phyloP scores from a whole-genome alignment of 2,797 vertebrate genomes.

The Otolemur crassicaudatus region DNA sequence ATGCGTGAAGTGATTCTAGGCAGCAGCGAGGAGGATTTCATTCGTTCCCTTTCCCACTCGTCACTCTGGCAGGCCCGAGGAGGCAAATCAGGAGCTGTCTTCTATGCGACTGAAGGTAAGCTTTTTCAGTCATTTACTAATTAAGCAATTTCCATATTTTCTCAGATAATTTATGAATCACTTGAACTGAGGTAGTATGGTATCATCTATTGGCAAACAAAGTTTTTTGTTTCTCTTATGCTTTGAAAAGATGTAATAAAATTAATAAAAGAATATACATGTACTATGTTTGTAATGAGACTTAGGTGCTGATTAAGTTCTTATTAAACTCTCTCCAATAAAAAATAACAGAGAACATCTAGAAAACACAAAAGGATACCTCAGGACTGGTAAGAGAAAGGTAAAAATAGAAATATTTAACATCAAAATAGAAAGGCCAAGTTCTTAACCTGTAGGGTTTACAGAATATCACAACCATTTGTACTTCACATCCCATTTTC shows the following conservation, averaged over 20 bases:
- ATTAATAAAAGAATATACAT: neutral
- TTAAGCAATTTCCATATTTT: neutral
- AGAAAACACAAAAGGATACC: neutral
- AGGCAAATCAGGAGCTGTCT: constrained; percentile 97
- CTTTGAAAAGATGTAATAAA: constrained; percentile 15
- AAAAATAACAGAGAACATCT: neutral
- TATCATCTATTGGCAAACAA: neutral
- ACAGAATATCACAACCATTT: neutral
- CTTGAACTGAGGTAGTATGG: neutral
- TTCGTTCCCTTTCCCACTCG: constrained; percentile 97
- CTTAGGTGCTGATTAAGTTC: neutral
- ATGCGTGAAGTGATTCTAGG: constrained; percentile 97
- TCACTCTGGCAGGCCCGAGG: constrained; percentile 98
- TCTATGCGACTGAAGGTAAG: constrained; percentile 97
- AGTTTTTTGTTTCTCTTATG: constrained; percentile 20
- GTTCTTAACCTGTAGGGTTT: neutral
- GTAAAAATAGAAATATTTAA: constrained; percentile 8
- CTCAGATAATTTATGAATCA: neutral
- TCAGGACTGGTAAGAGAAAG: constrained; percentile 34
- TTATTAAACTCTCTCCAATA: neutral
- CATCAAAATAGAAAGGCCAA: neutral
- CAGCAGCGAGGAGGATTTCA: constrained; percentile 96
- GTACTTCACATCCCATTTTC: neutral
- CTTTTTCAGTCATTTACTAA: neutral
- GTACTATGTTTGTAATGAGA: neutral